Evolutionary conservation across 2,797 vertebrate species (phyloP), one percentile per base, ranked within the genome.

Genomic region (Sarcoramphus papa): DNA sequence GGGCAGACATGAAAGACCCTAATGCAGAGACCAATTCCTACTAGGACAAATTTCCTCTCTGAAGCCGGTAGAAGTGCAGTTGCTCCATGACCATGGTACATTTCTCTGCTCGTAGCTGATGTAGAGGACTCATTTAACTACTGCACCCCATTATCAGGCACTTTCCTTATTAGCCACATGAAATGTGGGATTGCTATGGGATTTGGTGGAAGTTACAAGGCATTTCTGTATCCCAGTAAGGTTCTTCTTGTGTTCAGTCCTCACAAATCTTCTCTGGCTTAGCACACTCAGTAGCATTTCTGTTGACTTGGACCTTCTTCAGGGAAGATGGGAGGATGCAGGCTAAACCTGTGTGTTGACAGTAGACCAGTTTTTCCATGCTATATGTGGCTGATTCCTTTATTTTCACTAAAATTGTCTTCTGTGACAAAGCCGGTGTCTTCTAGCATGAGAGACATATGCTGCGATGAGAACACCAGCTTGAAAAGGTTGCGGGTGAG

Each of bases 11-110:
- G 51, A 41, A 64, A 73, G 14, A 48, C 7, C 31, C 35, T 68
- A 40, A 60, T 21, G 30, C 51, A 88, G 60, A 48, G 18, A 45
- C 20, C 18, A 68, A 1, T 78, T 68, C 40, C 54, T 57, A 18
- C 12, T 41, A 67, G 59, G 47, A 82, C 50, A n/a, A 37, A 45
- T 85, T 91, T n/a, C 9, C 33, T 84, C 33, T 63, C 40, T 67
- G 53, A 73, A 67, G n/a, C 1, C 28, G 48, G 13, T 30, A 69
- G 30, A 73, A 63, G 22, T 82, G n/a, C 67, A 47, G 48, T 41
- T 67, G 59, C n/a, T 64, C 25, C 1, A 0, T 0, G 3, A 43
- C 37, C 18, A 6, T 1, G 4, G 12, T 72, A 54, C 54, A 37
- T 10, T 6, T 41, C 53, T 88, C 65, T 88, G 65, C 60, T 85